Base-by-base conservation (phyloP, 1,140 invertebrate genomes). In the Pantala flavescens region DNA sequence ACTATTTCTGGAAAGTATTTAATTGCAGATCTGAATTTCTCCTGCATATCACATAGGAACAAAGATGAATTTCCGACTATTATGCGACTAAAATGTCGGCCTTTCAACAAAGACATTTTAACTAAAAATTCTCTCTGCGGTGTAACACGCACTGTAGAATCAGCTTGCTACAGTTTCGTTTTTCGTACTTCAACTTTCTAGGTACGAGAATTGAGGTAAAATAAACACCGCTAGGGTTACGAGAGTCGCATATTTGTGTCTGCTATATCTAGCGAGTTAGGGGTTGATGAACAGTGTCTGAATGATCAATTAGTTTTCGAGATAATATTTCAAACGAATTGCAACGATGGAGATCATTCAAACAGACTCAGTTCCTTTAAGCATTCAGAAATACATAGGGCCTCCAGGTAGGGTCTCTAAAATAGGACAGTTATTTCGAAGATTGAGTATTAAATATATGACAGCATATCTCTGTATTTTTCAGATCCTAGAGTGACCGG, bases 31-130 rank as follows among this genome's bases (percentile, higher is more conserved):
- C 88, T 82, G 80, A 95, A 95, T 78, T 89, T 90, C 81, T 95
- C 93, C 81, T 96, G 94, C 24, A 96, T 84, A 80, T 96, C 94
- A 81, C 94, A 96, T 71, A 95, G 82, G 43, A 96, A 84, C 73
- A 96, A 86, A 3, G 88, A 88, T 2, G 91, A 91, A 79, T 83
- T 86, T 63, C n/a, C n/a, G 2, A 21, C 49, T 19, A 63, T 63
- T 7, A 63, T 63, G 3, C 49, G 49, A 21, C 49, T 21, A 7
- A 63, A 63, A 63, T 16, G 16, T 7, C n/a, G 49, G 5, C 49
- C 49, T 63, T 63, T 63, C 2, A 12, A 7, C 12, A 63, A 63
- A 7, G 49, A 3, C 49, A 63, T 63, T 63, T 19, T 49, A 49
- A 49, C 28, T 36, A 36, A 36, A 36, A 36, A 9, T 36, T 36